Base-by-base conservation (phyloP, 2,113 vertebrate genomes). In the Coryphaenoides rupestris region DNA sequence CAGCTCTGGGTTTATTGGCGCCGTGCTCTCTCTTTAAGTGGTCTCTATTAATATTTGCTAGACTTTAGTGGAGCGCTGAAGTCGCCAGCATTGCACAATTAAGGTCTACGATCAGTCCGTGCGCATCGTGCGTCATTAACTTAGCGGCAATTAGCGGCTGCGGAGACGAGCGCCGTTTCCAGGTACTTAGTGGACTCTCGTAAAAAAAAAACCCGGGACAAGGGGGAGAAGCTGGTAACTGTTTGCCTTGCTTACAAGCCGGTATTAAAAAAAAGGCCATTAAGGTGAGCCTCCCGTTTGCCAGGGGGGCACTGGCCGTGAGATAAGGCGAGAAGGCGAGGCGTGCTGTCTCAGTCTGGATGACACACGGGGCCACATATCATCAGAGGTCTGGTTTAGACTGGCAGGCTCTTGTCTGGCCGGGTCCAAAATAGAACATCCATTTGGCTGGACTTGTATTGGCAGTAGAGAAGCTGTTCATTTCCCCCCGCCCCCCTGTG, bases 41-140 rank as follows among this genome's bases (percentile, higher is more conserved):
- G 21, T 19, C 40, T 69, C 19, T 74, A 68, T 82, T 81, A 69
- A 75, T 19, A 52, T 83, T 47, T 73, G 65, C 46, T 45, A 54
- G 55, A 66, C 61, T 52, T 14, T 14, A 68, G 60, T 62, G 53
- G 2, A 7, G 55, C 50, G 68, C 67, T 78, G 68, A 69, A 74
- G 59, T 59, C 40, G 69, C 62, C n/a, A 74, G 52, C 71, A 69
- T 46, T 72, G 28, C 59, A 62, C 72, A 86, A 72, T 85, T 80
- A 78, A 33, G 55, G 63, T 63, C 24, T 7, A 33, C 10, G 19
- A 74, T 80, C 10, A 33, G 28, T n/a, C n/a, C n/a, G n/a, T 81
- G 79, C 82, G 63, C 82, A 84, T 72, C 78, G 68, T 65, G 59
- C 70, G 70, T 83, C 69, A 80, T 79, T 78, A 77, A 82, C 47